Percentiles rank a stretch among this genome's conserved stretches.
These are phyloP conservation scores for Xyrauchen texanus DNA, from an alignment of 2,113 vertebrate genomes.

Conservation along the genomic window DNA sequence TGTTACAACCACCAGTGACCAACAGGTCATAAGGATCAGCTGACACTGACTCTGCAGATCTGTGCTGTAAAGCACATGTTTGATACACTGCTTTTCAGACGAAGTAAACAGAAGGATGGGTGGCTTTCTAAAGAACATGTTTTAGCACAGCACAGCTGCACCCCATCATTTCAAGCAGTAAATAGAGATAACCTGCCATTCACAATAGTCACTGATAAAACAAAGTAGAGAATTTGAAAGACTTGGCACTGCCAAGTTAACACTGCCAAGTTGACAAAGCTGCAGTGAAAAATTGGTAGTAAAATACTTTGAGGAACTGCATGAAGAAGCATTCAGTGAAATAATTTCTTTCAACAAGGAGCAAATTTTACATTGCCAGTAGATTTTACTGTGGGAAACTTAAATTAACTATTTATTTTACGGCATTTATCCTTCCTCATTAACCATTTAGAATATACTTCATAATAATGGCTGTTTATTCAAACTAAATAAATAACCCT, in stretches of 20 bases:
- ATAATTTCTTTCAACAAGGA: slow-evolving; percentile 15
- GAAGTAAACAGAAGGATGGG: neutral
- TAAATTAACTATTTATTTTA: too few species aligned
- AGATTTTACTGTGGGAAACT: neutral
- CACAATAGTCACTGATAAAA: slow-evolving; percentile 16
- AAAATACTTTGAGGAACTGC: slow-evolving; percentile 5
- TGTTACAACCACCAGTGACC: slow-evolving; percentile 37
- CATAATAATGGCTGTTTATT: too few species aligned
- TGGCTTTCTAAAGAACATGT: neutral
- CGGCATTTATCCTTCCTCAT: too few species aligned
- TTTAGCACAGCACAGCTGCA: neutral
- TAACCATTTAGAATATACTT: too few species aligned
- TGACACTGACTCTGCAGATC: slow-evolving; percentile 23
- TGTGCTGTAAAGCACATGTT: neutral
- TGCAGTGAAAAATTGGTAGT: neutral
- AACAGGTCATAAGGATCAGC: slow-evolving; percentile 32
- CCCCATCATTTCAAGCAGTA: neutral
- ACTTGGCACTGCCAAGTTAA: neutral
- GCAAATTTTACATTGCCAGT: neutral
- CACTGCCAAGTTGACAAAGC: neutral
- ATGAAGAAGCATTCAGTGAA: slow-evolving; percentile 8
- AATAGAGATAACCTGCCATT: neutral
- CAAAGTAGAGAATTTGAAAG: neutral
- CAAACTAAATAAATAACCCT: too few species aligned
- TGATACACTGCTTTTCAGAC: neutral